Evolutionary conservation across 2,797 vertebrate genomes (phyloP).

Genomic region (Phaenicophaeus curvirostris): DNA sequence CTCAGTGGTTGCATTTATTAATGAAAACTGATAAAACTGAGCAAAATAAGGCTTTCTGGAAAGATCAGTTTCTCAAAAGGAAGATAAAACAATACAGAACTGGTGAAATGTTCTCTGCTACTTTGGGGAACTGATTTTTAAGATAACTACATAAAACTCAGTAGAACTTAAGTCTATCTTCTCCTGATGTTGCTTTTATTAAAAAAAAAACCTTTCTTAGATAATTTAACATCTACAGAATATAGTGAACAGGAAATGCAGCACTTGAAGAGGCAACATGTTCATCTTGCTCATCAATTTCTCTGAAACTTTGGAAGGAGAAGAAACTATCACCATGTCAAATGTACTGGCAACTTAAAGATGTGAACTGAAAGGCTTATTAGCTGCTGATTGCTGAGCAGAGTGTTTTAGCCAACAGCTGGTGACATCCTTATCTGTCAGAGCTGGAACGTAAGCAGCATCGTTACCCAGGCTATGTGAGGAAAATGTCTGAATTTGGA

Average conservation of each 20-base stretch:
- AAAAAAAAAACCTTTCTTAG: not conserved
- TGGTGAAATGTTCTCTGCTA: not conserved
- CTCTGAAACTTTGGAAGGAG: not conserved
- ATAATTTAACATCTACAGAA: not conserved
- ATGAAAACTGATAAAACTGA: not conserved
- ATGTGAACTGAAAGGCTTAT: constrained; percentile 20
- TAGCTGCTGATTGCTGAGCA: not conserved
- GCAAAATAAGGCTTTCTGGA: not conserved
- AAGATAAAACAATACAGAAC: not conserved
- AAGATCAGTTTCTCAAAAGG: not conserved
- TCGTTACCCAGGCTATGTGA: not conserved
- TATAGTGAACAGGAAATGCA: not conserved
- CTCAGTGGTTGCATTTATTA: not conserved
- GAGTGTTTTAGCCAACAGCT: not conserved
- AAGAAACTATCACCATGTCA: not conserved
- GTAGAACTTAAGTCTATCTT: not conserved
- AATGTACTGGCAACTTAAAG: not conserved
- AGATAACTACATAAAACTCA: not conserved
- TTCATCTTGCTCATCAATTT: not conserved
- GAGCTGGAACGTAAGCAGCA: not conserved
- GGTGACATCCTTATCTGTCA: not conserved
- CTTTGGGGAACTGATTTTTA: not conserved
- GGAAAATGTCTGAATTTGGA: not conserved
- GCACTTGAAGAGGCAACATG: not conserved
- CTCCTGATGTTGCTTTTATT: not conserved